A percentile compares a stretch with the other conserved stretches of the same genome.
phyloP scores from a whole-genome alignment of 2,888 invertebrate genomes.

The Cephus rjabovi region DNA sequence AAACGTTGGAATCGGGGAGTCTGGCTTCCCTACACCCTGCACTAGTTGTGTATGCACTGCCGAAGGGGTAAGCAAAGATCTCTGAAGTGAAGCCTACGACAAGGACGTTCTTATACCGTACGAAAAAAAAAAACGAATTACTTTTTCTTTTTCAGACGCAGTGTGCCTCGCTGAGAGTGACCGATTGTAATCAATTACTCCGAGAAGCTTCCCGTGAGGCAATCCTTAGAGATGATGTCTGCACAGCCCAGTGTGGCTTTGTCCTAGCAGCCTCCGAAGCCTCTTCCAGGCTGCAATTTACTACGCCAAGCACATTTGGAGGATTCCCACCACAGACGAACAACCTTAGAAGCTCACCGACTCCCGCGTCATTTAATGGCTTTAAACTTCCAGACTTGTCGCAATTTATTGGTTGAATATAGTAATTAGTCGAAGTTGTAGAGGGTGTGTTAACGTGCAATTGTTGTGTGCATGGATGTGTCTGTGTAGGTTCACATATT shows the following conservation, averaged over 20 bases:
- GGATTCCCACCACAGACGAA: constrained; percentile 45
- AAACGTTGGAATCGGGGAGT: constrained; percentile 83
- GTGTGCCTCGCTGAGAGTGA: constrained; percentile 88
- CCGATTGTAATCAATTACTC: constrained; percentile 85
- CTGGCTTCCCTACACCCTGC: constrained; percentile 90
- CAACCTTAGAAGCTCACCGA: constrained; percentile 44
- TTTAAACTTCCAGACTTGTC: constrained; percentile 85
- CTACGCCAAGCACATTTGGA: constrained; percentile 45
- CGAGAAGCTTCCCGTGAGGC: constrained; percentile 87
- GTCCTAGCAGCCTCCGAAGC: constrained; percentile 67
- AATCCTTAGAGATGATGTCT: constrained; percentile 87
- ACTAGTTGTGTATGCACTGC: constrained; percentile 88
- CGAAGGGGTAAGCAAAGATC: constrained; percentile 79
- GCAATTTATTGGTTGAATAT: constrained; percentile 74
- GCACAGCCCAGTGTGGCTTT: constrained; percentile 90
- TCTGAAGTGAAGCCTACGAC: not conserved
- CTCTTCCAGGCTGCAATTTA: constrained; percentile 49
- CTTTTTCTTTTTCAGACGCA: constrained; percentile 75
- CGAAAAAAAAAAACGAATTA: not conserved
- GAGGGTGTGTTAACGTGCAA: not conserved
- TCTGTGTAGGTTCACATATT: not conserved
- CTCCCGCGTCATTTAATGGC: constrained; percentile 68
- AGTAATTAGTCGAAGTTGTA: not conserved
- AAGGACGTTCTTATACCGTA: not conserved
- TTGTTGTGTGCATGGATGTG: not conserved